Base-by-base conservation (phyloP, 1,140 invertebrate species). In the Campoletis sonorensis region DNA sequence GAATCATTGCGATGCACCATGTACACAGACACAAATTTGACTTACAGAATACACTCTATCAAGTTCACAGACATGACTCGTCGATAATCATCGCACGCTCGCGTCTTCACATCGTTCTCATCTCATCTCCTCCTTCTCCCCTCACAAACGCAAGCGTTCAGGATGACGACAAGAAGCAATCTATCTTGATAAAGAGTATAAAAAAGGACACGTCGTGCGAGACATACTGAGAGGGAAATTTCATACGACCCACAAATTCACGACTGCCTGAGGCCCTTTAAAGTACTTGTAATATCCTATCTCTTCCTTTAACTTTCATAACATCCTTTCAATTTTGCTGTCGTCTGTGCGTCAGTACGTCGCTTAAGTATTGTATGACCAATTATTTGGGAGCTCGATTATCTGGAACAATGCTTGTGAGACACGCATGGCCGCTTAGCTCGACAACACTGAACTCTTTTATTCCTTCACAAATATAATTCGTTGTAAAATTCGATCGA, bases 1-100 rank as follows among this genome's bases (percentile, higher is more conserved):
- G 40, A 45, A 45, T 10, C 11, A n/a, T 54, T 13, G 61, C 27
- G 23, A 7, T 64, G 7, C 61, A 64, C 61, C n/a, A 4, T n/a
- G 16, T 54, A n/a, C 51, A 54, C 51, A n/a, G 8, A 10, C 51
- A n/a, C 51, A 54, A 4, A n/a, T n/a, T 18, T n/a, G 18, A n/a
- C 51, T n/a, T 21, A 54, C 51, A 18, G n/a, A 54, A n/a, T 4
- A 21, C 51, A 54, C 51, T 54, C 16, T n/a, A n/a, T 18, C n/a
- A 5, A 54, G 18, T 11, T 54, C n/a, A 11, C 51, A 54, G 51
- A 54, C 61, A 23, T 2, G 61, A 64, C 21, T 64, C 61, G 23
- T 64, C 61, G 61, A 64, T 64, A 64, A 64, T 15, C 61, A 64
- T 64, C 61, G 61, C 61, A 54, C 51, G 51, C 51, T 11, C 51